Evolutionary conservation across 2,797 vertebrate genomes (phyloP), one percentile per base, ranked within the genome.

Genomic region (Antrozous pallidus): DNA sequence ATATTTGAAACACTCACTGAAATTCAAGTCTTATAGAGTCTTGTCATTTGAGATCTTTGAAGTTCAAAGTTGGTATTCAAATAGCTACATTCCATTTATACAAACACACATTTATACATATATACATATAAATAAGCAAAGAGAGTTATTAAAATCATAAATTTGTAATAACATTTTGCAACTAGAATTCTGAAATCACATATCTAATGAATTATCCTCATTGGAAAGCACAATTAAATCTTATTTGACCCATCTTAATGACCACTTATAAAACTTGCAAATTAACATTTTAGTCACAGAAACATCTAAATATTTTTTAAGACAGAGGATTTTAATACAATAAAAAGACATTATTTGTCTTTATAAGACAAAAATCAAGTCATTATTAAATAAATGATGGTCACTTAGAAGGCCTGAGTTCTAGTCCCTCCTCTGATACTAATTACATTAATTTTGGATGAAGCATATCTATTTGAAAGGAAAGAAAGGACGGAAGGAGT

Each of bases 161-260:
- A 88, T 47, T 86, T 92, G 4, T 56, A 85, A 36, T 79, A 81
- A 49, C 14, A 86, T 91, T 85, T 88, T 92, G 49, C 2, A 61
- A 74, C 58, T 58, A 74, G 38, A 79, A 88, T 91, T 93, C 61
- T 93, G 33, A 95, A 90, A 65, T 94, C 51, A 82, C 33, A 26
- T 74, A 92, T 40, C 86, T 93, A 88, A 85, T 61, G 24, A 70
- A 65, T 87, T 88, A 85, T 65, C 63, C 26, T 88, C 70, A 61
- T 49, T 94, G 42, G 54, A 71, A 95, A 75, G 36, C 73, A 70
- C 20, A 54, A 90, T 77, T 95, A 85, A 93, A 78, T 67, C 47
- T 93, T 31, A 90, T 51, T 86, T 51, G 61, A 79, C 20, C 12
- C 33, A 80, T 61, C 33, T 91, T 85, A 86, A 36, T 73, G n/a